Conservation (phyloP, 2,113 vertebrate genomes). For the Prinia subflava region DNA sequence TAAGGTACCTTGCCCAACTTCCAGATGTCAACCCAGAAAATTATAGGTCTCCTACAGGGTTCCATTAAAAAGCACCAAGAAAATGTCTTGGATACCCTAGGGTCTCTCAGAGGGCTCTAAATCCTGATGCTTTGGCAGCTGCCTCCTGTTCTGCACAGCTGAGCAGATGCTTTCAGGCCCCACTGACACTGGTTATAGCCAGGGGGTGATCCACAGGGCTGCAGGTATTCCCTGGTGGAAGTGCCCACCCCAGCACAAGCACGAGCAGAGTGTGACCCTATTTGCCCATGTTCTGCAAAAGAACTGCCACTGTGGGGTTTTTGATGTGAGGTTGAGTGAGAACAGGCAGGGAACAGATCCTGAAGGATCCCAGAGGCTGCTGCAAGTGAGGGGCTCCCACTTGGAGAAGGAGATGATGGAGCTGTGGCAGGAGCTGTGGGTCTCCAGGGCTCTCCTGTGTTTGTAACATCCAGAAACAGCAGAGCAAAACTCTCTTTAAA, state of each 20-base stretch:
- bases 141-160: neutral
- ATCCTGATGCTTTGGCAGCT: neutral
- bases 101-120: neutral
- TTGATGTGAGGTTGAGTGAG: neutral
- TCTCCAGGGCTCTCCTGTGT: neutral
- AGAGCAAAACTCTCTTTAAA: neutral
- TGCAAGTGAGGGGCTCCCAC: neutral
- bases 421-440: neutral
- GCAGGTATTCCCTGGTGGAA: neutral
- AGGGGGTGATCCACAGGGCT: rapidly evolving
- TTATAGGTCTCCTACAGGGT: neutral
- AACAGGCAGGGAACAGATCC: neutral
- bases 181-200: neutral
- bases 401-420: neutral
- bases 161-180: neutral
- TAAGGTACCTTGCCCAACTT: neutral
- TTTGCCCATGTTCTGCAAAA: neutral
- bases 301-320: neutral
- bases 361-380: neutral
- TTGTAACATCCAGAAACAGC: neutral
- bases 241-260: neutral
- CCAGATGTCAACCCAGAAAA: neutral
- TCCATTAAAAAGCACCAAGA: neutral
- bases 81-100: neutral
- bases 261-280: neutral